Evolutionary conservation across 1,140 invertebrate genomes (phyloP), one percentile per base, ranked within the genome.

Genomic region (Lepidotrigona ventralis): DNA sequence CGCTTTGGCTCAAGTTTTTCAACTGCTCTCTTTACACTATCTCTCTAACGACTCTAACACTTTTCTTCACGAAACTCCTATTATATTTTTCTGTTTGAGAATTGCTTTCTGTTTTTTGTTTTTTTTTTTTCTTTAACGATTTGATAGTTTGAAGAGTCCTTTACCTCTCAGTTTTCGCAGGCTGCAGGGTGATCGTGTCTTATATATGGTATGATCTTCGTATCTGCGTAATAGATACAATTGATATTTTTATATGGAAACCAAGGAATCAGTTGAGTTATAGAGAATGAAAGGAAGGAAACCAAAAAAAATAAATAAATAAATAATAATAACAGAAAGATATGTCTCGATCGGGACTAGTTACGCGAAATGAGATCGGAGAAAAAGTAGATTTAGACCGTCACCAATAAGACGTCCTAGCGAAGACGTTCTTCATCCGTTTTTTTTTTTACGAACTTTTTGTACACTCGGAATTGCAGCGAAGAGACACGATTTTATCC

Each of bases 91-190:
- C n/a, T n/a, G n/a, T n/a, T n/a, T n/a, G n/a, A 58, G 58, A 14
- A 58, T 9, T 53, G 14, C 9, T 14, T 33, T n/a, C 9, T 60
- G 9, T 23, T 0, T 23, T 58, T 58, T n/a, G n/a, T 5, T 29
- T 0, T 56, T 0, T n/a, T 33, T 19, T 46, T 23, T 23, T 12
- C 9, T 33, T 19, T 60, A 46, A 79, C 29, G 11, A 64, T 79
- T 79, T 72, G 56, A 72, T 71, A 73, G 26, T 63, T 51, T 70
- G 54, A 82, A 82, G 54, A 73, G 51, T 76, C 58, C 53, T 64
- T 87, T 84, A 92, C 91, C 91, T 90, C 86, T 75, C 29, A 92
- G 77, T 89, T 86, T 90, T 63, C 87, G 91, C 69, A 91, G 80
- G 69, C 84, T 88, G 78, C 83, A 90, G 39, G 81, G 21, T 60